A percentile compares a stretch with the other conserved stretches of the same genome.
Conservation (phyloP, 2,888 invertebrate genomes). For the Euspilapteryx auroguttella region DNA sequence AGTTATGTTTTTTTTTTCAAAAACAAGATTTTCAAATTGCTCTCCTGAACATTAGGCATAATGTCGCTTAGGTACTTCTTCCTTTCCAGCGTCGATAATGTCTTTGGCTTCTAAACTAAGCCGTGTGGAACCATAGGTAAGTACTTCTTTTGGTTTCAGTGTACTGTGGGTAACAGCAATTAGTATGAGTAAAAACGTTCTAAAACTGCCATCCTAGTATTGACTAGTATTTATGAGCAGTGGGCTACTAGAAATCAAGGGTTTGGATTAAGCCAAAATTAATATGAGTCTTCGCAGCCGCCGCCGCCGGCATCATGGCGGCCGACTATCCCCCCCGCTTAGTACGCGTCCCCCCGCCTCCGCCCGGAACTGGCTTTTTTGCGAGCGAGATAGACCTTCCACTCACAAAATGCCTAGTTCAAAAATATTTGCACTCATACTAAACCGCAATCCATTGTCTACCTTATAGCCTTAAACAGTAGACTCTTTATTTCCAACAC, state of each 20-base stretch:
- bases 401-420: conserved; percentile 48
- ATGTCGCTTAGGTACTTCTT: too few species aligned
- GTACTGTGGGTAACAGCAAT: too few species aligned
- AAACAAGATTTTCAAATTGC: too few species aligned
- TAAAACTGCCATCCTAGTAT: too few species aligned
- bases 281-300: conserved; percentile 50
- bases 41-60: too few species aligned
- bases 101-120: too few species aligned
- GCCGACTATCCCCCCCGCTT: conserved; percentile 24
- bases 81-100: too few species aligned
- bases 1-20: too few species aligned
- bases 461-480: fast-evolving
- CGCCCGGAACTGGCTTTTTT: conserved; percentile 44
- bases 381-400: conserved; percentile 57
- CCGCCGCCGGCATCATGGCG: conserved; percentile 52
- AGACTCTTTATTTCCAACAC: neutral
- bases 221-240: too few species aligned
- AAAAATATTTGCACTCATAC: conserved; percentile 44
- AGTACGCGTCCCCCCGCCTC: conserved; percentile 13
- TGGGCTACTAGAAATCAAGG: conserved; percentile 32
- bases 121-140: too few species aligned
- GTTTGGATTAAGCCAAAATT: conserved; percentile 48
- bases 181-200: too few species aligned
- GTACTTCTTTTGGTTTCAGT: too few species aligned
- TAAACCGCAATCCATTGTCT: conserved; percentile 9